Evolutionary conservation across 2,888 invertebrate species (phyloP).

Genomic region (Himalopsyche japonica): DNA sequence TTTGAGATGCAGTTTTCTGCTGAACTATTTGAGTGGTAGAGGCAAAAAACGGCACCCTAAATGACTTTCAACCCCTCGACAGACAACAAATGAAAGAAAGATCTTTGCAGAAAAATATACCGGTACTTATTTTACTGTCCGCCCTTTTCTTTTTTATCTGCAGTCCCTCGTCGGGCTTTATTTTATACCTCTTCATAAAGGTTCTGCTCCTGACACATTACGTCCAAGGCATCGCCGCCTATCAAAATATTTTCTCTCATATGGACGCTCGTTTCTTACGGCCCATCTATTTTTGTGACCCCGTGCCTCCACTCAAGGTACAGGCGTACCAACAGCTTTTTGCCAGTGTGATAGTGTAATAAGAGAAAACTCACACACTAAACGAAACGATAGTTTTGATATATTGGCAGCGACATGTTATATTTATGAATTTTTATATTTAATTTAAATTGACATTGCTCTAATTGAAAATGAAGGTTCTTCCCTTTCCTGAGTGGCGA

Average conservation of each 20-base stretch:
- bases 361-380: no score
- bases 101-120: neutral
- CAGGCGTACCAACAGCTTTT: neutral
- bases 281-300: neutral
- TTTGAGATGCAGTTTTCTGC: neutral
- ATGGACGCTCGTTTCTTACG: conserved; percentile 17
- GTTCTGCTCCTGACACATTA: conserved; percentile 34
- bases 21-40: neutral
- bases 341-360: neutral
- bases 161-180: conserved; percentile 34
- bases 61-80: neutral
- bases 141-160: conserved; percentile 13
- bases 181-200: conserved; percentile 38
- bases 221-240: conserved; percentile 7
- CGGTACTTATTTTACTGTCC: conserved; percentile 22
- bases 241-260: conserved; percentile 33
- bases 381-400: no score
- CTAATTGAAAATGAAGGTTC: no score
- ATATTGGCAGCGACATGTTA: no score
- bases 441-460: no score
- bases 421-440: no score
- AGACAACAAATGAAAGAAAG: neutral
- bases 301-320: neutral
- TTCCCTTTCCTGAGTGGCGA: no score
- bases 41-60: neutral